Evolutionary conservation across 23 tunicate genomes (phyloP), one percentile per base, ranked within the genome.

Genomic region (Oikopleura dioica): DNA sequence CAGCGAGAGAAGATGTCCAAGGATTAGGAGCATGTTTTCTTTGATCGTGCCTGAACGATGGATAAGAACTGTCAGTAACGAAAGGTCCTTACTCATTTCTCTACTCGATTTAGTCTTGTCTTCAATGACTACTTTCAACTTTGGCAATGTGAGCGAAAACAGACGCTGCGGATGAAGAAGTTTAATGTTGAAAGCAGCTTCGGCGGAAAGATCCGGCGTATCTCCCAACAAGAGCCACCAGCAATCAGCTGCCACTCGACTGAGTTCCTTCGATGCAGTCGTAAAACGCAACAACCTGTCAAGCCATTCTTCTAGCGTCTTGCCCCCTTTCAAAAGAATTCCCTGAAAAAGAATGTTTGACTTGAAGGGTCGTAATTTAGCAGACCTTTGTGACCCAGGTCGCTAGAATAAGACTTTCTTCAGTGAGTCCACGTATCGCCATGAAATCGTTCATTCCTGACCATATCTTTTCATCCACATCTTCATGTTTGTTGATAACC

Each of bases 251-350:
- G 72, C 29, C 33, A 63, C 5, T 63, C 72, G 16, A 63, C 32
- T 16, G 2, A 28, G 16, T 21, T 63, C 72, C 5, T 31, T 31
- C 33, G 72, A 16, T 2, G 33, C 33, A 16, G 33, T 16, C 2
- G 72, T 31, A 24, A 16, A 63, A 31, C 16, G 30, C 26, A 63
- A 28, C 2, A 63, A 28, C 2, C 33, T 23, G 26, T 63, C 72
- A 24, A 63, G 2, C 72, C 72, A 63, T 21, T 4, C 2, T 63
- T 63, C 72, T 21, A 63, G 2, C n/a, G 87, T 95, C 59, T 94
- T 92, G 1, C 99, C 99, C 12, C 99, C 99, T 50, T 86, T 85
- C 36, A 79, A 83, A 21, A 94, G 12, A 82, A 94, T 86, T n/a
- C 95, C 95, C 99, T 94, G 79, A 59, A 81, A 84, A 50, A 59